phyloP scores from a whole-genome alignment of 2,888 invertebrate genomes.

The Agrypnus murinus region DNA sequence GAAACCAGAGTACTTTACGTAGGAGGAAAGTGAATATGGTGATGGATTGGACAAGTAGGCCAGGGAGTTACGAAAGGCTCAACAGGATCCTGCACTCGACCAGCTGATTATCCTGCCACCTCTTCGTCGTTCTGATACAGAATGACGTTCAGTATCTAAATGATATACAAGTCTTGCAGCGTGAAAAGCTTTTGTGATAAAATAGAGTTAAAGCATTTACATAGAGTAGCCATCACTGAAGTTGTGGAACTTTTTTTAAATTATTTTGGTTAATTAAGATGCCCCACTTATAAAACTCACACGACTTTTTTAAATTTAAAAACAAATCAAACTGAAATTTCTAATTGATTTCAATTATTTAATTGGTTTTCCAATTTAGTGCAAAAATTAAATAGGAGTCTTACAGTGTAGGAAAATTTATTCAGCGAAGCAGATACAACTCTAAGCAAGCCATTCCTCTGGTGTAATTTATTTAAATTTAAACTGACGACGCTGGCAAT shows the following conservation, averaged over 20 bases:
- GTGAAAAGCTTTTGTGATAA: constrained; percentile 40
- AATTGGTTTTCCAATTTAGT: too few relatives aligned
- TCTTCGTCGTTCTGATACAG: constrained; percentile 63
- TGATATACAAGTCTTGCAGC: constrained; percentile 54
- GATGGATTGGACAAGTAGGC: constrained; percentile 73
- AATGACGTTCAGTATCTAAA: constrained; percentile 63
- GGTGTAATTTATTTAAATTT: constrained; percentile 23
- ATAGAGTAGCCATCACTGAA: too few relatives aligned
- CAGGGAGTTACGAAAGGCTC: constrained; percentile 72
- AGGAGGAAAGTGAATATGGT: constrained; percentile 64
- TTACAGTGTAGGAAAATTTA: too few relatives aligned
- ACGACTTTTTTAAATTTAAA: too few relatives aligned
- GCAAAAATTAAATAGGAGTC: too few relatives aligned
- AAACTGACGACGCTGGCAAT: constrained; percentile 45
- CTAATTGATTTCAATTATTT: too few relatives aligned
- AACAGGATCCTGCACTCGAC: constrained; percentile 73
- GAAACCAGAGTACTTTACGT: constrained; percentile 31
- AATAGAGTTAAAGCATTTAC: constrained; percentile 21
- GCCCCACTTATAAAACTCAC: too few relatives aligned
- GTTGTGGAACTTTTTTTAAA: too few relatives aligned
- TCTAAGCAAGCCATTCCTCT: too few relatives aligned
- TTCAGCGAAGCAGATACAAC: too few relatives aligned
- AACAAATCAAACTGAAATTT: too few relatives aligned
- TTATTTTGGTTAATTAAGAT: too few relatives aligned
- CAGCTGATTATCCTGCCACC: constrained; percentile 69